Base-by-base conservation (phyloP, 2,888 invertebrate genomes). In the Aporophyla nigra region DNA sequence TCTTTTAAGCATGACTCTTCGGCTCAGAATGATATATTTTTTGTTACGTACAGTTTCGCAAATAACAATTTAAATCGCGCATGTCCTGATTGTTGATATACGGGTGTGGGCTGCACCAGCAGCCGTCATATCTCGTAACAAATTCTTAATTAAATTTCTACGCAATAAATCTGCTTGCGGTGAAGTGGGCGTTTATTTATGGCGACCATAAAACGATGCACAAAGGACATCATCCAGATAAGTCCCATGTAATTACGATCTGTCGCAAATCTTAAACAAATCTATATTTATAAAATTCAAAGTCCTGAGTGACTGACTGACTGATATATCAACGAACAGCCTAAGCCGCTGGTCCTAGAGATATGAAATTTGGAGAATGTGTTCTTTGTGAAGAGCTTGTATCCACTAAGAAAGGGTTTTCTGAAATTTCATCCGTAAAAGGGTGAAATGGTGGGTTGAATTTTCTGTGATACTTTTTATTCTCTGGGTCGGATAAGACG, bases 161-260 rank as follows among this genome's bases (percentile, higher is more conserved):
- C 84, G 87, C 89, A 88, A 93, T 94, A 93, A 93, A 93, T 91
- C 87, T 85, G 84, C 86, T 75, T 85, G 74, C 80, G 82, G 79
- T 73, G 68, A 72, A 61, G 95, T 95, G 91, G 95, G 95, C 87
- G 93, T 88, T 91, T 90, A 94, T 94, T 95, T 95, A 95, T 93
- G 88, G 82, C 83, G 79, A 81, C 93, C 93, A 93, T 94, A 94
- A 94, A 95, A 92, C 93, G 91, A 91, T 90, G 88, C 89, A 92
- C 91, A 93, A 93, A 93, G 92, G 92, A 91, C 90, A 80, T 88
- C 89, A 90, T 90, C 86, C 86, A 87, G 91, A 92, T 92, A 91
- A 88, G 86, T 86, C 87, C 82, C 77, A 74, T 83, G 84, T 90
- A 93, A 93, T 93, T 92, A 92, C 86, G 76, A 77, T 76, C 76